Evolutionary conservation across 2,888 invertebrate species (phyloP).

Genomic region (Eupithecia pulchellata): DNA sequence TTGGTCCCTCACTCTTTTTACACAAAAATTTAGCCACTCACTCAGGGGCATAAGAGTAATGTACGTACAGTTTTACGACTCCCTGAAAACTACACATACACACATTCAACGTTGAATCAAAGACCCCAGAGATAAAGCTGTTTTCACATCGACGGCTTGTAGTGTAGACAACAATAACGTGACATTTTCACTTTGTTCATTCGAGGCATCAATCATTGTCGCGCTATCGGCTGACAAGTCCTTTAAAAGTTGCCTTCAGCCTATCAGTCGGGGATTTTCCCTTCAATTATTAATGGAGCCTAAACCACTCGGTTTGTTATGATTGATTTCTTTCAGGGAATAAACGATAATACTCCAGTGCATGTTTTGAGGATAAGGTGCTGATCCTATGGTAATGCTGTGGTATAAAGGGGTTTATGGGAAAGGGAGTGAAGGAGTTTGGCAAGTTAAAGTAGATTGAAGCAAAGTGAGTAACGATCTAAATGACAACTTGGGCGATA

Average conservation of each 20-base stretch:
- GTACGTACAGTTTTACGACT: neutral
- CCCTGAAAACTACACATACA: neutral
- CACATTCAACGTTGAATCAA: neutral
- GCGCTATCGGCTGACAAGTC: constrained; percentile 56
- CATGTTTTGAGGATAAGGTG: neutral
- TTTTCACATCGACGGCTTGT: neutral
- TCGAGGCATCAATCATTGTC: constrained; percentile 64
- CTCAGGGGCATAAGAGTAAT: too few species aligned
- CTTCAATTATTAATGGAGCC: constrained; percentile 57
- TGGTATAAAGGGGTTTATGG: neutral
- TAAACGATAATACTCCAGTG: constrained; percentile 9
- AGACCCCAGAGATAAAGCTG: constrained; percentile 4
- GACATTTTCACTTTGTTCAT: constrained; percentile 57
- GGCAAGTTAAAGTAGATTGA: neutral
- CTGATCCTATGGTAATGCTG: constrained; percentile 1
- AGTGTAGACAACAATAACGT: constrained; percentile 30
- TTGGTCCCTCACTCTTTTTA: too few species aligned
- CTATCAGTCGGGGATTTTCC: constrained; percentile 59
- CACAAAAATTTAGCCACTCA: too few species aligned
- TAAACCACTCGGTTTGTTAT: constrained; percentile 50
- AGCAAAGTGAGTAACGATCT: neutral
- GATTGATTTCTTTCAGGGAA: constrained; percentile 55
- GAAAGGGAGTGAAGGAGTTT: neutral
- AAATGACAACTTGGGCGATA: neutral
- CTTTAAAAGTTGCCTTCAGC: constrained; percentile 56